These are phyloP conservation scores for Cryptosula pallasiana DNA, from an alignment of 2,888 invertebrate genomes.

Conservation along the genomic window DNA sequence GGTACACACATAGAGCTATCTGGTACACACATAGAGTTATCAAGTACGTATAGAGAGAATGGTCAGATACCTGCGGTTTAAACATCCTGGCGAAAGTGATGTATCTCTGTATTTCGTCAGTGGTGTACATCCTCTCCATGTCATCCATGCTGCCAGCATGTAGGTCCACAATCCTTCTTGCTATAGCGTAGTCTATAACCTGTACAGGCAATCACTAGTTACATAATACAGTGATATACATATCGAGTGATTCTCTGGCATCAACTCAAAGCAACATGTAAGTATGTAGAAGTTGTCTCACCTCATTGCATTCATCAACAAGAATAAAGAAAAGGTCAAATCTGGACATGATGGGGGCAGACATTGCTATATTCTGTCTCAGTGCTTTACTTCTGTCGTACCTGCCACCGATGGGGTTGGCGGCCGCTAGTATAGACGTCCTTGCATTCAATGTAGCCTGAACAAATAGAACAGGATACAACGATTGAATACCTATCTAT, in stretches of 20 bases:
- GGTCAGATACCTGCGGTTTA: conserved; percentile 72
- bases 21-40: too few species aligned
- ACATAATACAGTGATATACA: not conserved
- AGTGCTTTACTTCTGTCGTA: conserved; percentile 90
- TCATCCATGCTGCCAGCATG: conserved; percentile 78
- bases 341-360: conserved; percentile 97
- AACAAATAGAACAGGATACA: conserved; percentile 23
- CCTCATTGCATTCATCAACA: conserved; percentile 91
- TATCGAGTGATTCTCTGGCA: too few species aligned
- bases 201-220: conserved; percentile 55
- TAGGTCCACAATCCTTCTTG: conserved; percentile 87
- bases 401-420: conserved; percentile 94
- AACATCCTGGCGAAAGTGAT: conserved; percentile 95
- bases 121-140: conserved; percentile 74
- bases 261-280: too few species aligned
- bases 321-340: conserved; percentile 98
- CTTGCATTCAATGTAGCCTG: conserved; percentile 93
- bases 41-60: too few species aligned
- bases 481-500: not conserved
- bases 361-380: conserved; percentile 85
- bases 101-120: conserved; percentile 85
- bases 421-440: conserved; percentile 94
- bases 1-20: too few species aligned
- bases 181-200: conserved; percentile 92
- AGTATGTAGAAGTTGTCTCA: conserved; percentile 34